Evolutionary conservation across 2,797 vertebrate genomes (phyloP), one percentile per base, ranked within the genome.

Genomic region (Apogon hyalosoma): DNA sequence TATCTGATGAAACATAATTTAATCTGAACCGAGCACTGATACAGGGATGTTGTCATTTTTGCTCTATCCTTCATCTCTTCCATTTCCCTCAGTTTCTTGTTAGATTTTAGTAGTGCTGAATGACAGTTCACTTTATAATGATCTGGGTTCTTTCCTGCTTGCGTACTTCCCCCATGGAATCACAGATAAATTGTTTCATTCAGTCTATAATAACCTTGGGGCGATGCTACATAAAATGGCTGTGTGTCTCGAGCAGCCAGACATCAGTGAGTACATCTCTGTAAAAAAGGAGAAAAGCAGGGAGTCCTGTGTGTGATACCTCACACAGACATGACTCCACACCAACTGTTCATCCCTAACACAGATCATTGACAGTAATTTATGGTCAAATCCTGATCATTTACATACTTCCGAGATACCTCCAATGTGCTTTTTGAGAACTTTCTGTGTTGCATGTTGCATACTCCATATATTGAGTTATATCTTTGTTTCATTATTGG

Each of bases 161-260:
- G 38, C 54, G 18, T 68, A 42, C 53, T 61, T 56, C 74, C 64
- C 79, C 38, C 14, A 49, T 67, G 74, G 71, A 87, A 60, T 56
- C 63, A 12, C 15, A 73, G 63, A 73, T 77, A 85, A 85, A 87
- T 84, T 28, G 74, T 85, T 80, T 82, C 65, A 67, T 71, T 82
- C 60, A 39, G 73, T 47, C 58, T 73, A n/a, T 83, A 80, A 75
- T 73, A 79, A 83, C 77, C 82, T 84, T 28, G 1, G 72, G 79
- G 77, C 63, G 41, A 58, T 48, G 16, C 75, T 51, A 52, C 54
- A 71, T 66, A 53, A 73, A 83, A 76, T 76, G 63, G 33, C 68
- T 45, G 68, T 69, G 14, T 7, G 58, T 73, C 73, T 79, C 14
- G 3, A 69, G 65, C 61, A 74, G 55, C 13, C 46, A 52, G 38